Evolutionary conservation across 2,113 vertebrate species (phyloP).

Genomic region (Onychorhynchus coronatus): DNA sequence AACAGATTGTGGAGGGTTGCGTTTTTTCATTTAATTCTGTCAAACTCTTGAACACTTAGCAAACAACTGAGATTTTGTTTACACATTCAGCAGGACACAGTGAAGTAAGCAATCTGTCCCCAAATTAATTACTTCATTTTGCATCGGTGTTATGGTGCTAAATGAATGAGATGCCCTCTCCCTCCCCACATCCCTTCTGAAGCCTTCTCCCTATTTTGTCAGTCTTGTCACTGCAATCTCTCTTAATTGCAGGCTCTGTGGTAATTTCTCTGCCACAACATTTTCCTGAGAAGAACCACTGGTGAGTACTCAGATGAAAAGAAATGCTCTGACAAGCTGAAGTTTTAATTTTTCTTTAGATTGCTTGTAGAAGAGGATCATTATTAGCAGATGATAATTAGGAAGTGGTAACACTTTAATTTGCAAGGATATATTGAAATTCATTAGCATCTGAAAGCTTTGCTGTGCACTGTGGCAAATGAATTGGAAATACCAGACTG

Average conservation of each 20-base stretch:
- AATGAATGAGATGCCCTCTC: conserved; percentile 52
- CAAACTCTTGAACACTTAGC: neutral
- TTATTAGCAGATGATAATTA: conserved; percentile 68
- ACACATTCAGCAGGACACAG: conserved; percentile 48
- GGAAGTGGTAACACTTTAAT: conserved; percentile 53
- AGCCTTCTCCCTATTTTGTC: conserved; percentile 39
- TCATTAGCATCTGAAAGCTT: conserved; percentile 36
- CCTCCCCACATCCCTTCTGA: neutral
- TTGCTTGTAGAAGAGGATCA: conserved; percentile 52
- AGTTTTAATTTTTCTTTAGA: conserved; percentile 51
- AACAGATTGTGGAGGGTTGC: neutral
- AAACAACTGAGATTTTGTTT: conserved; percentile 63
- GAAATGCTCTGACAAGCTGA: conserved; percentile 45
- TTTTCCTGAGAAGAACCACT: conserved; percentile 13
- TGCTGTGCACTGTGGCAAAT: neutral
- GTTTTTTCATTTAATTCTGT: conserved; percentile 7
- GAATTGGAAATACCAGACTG: neutral
- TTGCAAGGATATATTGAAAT: conserved; percentile 56
- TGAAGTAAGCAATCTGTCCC: conserved; percentile 62
- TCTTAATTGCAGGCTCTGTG: conserved; percentile 65
- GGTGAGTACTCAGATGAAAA: conserved; percentile 35
- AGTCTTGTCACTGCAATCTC: conserved; percentile 52
- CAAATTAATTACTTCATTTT: conserved; percentile 65
- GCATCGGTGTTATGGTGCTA: conserved; percentile 49
- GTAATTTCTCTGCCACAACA: conserved; percentile 34